phyloP scores from a whole-genome alignment of 2,888 invertebrate genomes.

The Chydorus sphaericus region DNA sequence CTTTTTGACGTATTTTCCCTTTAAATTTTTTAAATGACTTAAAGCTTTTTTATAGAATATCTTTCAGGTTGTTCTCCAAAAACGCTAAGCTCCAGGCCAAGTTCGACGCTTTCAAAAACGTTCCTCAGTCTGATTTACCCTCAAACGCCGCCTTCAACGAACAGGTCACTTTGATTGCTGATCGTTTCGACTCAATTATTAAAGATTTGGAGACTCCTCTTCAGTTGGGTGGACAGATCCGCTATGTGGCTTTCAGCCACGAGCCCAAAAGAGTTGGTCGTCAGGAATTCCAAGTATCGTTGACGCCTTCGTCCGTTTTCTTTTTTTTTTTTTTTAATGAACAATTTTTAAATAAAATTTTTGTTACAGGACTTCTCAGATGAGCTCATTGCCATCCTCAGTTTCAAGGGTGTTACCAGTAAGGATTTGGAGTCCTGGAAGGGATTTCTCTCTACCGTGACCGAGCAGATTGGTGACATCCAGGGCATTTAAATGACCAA shows the following conservation, averaged over 20 bases:
- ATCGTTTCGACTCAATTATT: constrained; percentile 30
- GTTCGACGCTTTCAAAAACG: constrained; percentile 33
- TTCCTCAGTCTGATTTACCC: constrained; percentile 31
- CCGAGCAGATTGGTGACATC: background rate
- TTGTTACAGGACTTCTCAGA: background rate
- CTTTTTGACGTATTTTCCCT: constrained; percentile 2
- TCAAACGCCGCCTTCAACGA: constrained; percentile 38
- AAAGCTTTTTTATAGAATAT: background rate
- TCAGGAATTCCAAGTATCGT: constrained; percentile 4
- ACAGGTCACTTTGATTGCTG: constrained; percentile 37
- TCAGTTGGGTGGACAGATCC: constrained; percentile 7
- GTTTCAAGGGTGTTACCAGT: background rate
- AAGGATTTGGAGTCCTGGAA: background rate
- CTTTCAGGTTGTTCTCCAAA: constrained; percentile 25
- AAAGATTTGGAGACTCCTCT: constrained; percentile 33
- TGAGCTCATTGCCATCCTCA: background rate
- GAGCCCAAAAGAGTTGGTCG: constrained; percentile 7
- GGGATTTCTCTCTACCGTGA: background rate
- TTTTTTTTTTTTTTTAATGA: background rate
- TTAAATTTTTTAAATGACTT: background rate
- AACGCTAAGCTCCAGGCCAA: constrained; percentile 32
- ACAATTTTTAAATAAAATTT: too few relatives aligned
- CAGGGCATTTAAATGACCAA: background rate
- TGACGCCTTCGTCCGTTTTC: background rate
- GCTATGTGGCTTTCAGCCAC: constrained; percentile 10